Conservation (phyloP, 2,113 vertebrate genomes). For the Nannobrachium achirus region DNA sequence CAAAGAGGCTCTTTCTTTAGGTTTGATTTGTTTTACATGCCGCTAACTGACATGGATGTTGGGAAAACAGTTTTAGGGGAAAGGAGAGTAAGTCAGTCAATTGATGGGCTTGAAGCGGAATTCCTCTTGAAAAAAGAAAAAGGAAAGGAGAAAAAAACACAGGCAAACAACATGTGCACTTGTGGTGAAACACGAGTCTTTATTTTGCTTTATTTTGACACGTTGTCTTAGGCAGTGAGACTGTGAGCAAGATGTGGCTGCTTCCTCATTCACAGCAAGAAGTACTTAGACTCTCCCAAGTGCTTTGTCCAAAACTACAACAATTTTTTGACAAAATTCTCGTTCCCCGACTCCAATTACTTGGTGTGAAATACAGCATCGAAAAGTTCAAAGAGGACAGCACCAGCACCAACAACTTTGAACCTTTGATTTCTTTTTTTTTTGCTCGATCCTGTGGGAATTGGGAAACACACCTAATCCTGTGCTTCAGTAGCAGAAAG, state of each 20-base stretch:
- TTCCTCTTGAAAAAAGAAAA: conserved; percentile 36
- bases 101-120: conserved; percentile 58
- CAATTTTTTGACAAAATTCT: neutral
- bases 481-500: conserved; percentile 47
- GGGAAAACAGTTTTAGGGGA: conserved; percentile 59
- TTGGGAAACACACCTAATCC: conserved; percentile 49
- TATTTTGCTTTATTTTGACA: conserved; percentile 57
- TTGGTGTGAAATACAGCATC: neutral
- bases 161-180: conserved; percentile 35
- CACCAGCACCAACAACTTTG: neutral
- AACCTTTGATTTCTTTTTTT: conserved; percentile 10
- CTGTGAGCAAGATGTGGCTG: conserved; percentile 25
- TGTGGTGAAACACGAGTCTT: conserved; percentile 52
- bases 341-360: neutral
- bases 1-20: conserved; percentile 58
- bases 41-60: conserved; percentile 73
- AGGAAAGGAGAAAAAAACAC: no score
- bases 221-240: conserved; percentile 50
- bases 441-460: conserved; percentile 14
- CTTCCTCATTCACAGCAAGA: conserved; percentile 27
- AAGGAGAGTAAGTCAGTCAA: conserved; percentile 50
- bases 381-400: conserved; percentile 11
- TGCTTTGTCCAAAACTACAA: conserved; percentile 12
- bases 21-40: conserved; percentile 79
- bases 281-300: conserved; percentile 15